Percentiles rank a stretch among this genome's conserved stretches.
Evolutionary conservation across 1,140 invertebrate genomes (phyloP).

Genomic region (Apis florea): DNA sequence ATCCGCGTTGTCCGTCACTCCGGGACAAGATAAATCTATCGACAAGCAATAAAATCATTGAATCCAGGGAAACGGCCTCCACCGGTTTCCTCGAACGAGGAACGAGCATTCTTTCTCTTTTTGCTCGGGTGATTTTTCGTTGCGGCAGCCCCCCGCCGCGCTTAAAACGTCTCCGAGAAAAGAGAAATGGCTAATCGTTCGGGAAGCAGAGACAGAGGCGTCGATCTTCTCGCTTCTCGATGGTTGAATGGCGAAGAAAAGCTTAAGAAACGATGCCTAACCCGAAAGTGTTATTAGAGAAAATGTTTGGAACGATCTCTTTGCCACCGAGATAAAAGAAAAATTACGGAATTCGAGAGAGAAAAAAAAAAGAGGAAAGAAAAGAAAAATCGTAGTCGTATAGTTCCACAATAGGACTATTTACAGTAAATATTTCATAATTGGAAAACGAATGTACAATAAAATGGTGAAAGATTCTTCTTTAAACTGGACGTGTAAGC

Average conservation of each 20-base stretch:
- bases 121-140: not conserved
- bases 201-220: not conserved
- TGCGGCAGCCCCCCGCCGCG: not conserved
- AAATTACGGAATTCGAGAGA: too few relatives aligned
- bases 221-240: not conserved
- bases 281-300: too few relatives aligned
- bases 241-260: not conserved
- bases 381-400: too few relatives aligned
- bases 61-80: not conserved
- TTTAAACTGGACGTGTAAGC: too few relatives aligned
- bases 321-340: too few relatives aligned
- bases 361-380: too few relatives aligned
- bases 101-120: not conserved
- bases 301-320: too few relatives aligned
- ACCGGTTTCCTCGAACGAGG: not conserved
- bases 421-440: too few relatives aligned
- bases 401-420: too few relatives aligned
- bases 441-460: too few relatives aligned
- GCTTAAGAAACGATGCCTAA: not conserved
- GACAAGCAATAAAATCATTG: constrained; percentile 6
- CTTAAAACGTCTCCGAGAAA: too few relatives aligned
- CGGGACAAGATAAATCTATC: constrained; percentile 11
- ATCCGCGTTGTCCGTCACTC: constrained; percentile 4
- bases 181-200: not conserved
- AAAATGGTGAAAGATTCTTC: too few relatives aligned